These are phyloP conservation scores for Macrochelys suwanniensis DNA, from an alignment of 2,797 vertebrate genomes.

Conservation along the genomic window DNA sequence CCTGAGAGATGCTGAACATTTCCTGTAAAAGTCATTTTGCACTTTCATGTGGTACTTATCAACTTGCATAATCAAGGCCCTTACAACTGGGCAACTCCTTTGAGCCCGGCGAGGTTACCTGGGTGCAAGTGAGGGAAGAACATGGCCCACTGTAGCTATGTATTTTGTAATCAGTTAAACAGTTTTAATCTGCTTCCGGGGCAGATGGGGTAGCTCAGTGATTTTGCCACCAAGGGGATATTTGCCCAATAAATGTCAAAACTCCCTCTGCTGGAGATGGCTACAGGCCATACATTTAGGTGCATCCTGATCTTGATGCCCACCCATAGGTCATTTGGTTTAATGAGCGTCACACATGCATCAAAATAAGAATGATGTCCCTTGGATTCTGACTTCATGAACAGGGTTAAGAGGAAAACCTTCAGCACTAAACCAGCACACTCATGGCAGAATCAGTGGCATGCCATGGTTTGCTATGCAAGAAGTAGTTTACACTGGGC, in stretches of 20 bases:
- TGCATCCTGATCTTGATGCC: constrained; percentile 22
- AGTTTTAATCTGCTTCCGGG: background rate
- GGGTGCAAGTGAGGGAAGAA: background rate
- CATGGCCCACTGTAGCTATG: rapidly evolving
- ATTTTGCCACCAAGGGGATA: background rate
- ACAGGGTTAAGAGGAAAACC: constrained; percentile 36
- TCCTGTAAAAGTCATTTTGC: background rate
- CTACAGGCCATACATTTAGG: background rate
- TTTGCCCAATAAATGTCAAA: constrained; percentile 12
- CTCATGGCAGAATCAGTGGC: constrained; percentile 41
- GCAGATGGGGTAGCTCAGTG: background rate
- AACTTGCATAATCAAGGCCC: background rate
- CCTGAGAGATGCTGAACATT: background rate
- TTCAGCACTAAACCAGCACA: constrained; percentile 35
- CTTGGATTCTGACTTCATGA: constrained; percentile 17
- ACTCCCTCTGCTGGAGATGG: background rate
- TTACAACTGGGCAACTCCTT: rapidly evolving
- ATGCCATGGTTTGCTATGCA: background rate
- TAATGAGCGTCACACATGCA: background rate
- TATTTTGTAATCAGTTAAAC: background rate
- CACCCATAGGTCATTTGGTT: background rate
- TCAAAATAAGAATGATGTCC: constrained; percentile 20
- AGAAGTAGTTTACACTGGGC: constrained; percentile 43
- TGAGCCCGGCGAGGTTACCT: background rate
- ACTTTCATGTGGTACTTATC: background rate